Evolutionary conservation across 1,140 invertebrate species (phyloP).

Genomic region (Procambarus virginalis): DNA sequence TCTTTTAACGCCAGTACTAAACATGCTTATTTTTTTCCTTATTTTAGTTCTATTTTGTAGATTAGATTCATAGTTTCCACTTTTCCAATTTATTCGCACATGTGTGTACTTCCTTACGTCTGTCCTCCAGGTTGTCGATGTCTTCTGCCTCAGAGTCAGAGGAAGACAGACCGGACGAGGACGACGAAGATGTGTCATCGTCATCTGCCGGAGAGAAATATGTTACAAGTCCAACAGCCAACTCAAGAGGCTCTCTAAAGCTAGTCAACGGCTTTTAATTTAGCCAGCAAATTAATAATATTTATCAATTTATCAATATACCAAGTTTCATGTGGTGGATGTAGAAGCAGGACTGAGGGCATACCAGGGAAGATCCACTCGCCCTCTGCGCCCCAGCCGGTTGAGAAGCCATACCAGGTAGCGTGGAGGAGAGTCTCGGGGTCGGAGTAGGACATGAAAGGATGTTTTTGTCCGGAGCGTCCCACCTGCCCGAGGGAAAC

Average conservation of each 20-base stretch:
- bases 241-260: neutral
- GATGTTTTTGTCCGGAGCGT: slow-evolving; percentile 25
- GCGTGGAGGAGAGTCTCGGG: slow-evolving; percentile 54
- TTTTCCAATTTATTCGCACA: no score
- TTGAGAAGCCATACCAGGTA: slow-evolving; percentile 66
- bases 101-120: slow-evolving; percentile 45
- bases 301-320: no score
- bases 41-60: no score
- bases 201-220: slow-evolving; percentile 53
- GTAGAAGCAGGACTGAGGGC: neutral
- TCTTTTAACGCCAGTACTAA: no score
- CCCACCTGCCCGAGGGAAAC: slow-evolving; percentile 48
- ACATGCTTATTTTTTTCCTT: no score
- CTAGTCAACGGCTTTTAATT: neutral
- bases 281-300: neutral
- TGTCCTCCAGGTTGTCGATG: slow-evolving; percentile 61
- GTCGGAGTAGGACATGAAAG: slow-evolving; percentile 68
- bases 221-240: neutral
- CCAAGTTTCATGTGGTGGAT: no score
- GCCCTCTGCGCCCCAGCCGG: slow-evolving; percentile 66
- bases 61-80: no score
- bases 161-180: slow-evolving; percentile 61
- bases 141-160: slow-evolving; percentile 69
- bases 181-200: slow-evolving; percentile 65
- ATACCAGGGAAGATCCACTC: slow-evolving; percentile 69